Percentiles rank a stretch among this genome's conserved stretches.
These are phyloP conservation scores for Thrips palmi DNA, from an alignment of 1,140 invertebrate genomes.

Conservation along the genomic window DNA sequence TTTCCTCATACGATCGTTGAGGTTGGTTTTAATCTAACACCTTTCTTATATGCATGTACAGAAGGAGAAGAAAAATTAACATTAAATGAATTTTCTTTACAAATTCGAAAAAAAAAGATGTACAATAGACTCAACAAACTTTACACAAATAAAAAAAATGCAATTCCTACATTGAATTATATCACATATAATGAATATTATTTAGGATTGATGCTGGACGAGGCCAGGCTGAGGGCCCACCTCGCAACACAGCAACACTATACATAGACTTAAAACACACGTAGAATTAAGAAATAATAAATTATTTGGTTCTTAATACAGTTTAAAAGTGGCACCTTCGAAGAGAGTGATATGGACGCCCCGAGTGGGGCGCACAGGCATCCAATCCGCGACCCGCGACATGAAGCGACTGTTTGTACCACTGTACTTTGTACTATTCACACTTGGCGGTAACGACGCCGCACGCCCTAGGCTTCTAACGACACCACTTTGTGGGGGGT, in stretches of 20 bases:
- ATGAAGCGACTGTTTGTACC: slow-evolving; percentile 14
- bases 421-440: slow-evolving; percentile 19
- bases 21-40: slow-evolving; percentile 10
- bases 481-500: slow-evolving; percentile 31
- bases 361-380: background rate
- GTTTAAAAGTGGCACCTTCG: slow-evolving; percentile 27
- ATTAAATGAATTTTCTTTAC: slow-evolving; percentile 11
- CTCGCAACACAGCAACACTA: background rate
- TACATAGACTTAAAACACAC: slow-evolving; percentile 17
- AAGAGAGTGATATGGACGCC: slow-evolving; percentile 13
- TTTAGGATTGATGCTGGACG: slow-evolving; percentile 14
- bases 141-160: slow-evolving; percentile 17
- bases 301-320: slow-evolving; percentile 45
- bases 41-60: slow-evolving; percentile 13
- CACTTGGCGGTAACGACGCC: slow-evolving; percentile 11
- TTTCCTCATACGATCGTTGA: slow-evolving; percentile 13
- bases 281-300: slow-evolving; percentile 31
- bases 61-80: background rate
- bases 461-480: slow-evolving; percentile 32
- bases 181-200: slow-evolving; percentile 16
- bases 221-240: background rate
- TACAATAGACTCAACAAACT: slow-evolving; percentile 13
- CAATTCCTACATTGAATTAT: slow-evolving; percentile 18
- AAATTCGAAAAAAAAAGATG: slow-evolving; percentile 11
- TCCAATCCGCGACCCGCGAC: background rate